Base-by-base conservation (phyloP, 2,888 invertebrate genomes). In the Pterostichus niger region DNA sequence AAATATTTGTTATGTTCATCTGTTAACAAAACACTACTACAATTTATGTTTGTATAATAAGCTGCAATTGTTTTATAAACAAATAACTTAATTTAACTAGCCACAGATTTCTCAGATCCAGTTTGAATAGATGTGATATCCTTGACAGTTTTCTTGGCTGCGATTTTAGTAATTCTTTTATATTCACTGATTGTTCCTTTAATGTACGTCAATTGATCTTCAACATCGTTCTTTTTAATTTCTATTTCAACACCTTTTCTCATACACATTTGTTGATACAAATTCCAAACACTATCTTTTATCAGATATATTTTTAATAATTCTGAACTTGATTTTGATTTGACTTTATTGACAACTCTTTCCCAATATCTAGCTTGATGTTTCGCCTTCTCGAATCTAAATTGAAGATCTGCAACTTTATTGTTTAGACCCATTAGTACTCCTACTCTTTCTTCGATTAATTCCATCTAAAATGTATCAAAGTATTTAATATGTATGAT, bases 381-480 rank as follows among this genome's bases (percentile, higher is more conserved):
- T 49, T 92, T 91, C 0, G 93, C 93, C 82, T 90, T 91, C 86
- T 93, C 93, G 87, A 93, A 93, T 56, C 93, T 91, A 87, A 91
- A 91, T 90, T 93, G 90, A 17, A 94, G 88, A 84, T 91, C 91
- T 10, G 93, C 93, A 15, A 94, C 90, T 82, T 92, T 91, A 85
- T 93, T 94, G 87, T 93, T 93, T 33, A 94, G 89, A 0, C 92
- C 93, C 92, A 94, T 93, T 83, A 94, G 91, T 84, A 91, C 91
- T 15, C 93, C 92, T 33, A 92, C 91, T 88, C 93, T 93, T 86
- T 92, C 91, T 86, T 94, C 93, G 0, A 93, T 92, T 80, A 93
- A 89, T 9, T 90, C 88, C 56, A 92, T 92, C 88, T 88, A 78
- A 9, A 85, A 86, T 82, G n/a, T 15, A 56, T 56, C 31, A 40